These are phyloP conservation scores for Carduelis carduelis DNA, from an alignment of 2,797 vertebrate genomes.

Conservation along the genomic window DNA sequence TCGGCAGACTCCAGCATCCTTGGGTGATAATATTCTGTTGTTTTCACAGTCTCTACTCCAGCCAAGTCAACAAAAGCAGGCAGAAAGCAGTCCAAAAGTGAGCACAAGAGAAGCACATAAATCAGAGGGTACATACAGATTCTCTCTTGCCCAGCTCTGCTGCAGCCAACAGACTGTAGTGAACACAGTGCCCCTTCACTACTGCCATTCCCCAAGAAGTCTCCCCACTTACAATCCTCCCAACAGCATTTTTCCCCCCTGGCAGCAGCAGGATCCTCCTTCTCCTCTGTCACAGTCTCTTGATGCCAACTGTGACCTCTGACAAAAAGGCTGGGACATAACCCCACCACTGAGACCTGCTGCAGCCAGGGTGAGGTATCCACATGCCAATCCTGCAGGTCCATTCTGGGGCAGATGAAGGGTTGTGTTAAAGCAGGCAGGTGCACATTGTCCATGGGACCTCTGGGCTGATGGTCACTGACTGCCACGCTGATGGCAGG, in stretches of 20 bases:
- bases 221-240: neutral
- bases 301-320: neutral
- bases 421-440: neutral
- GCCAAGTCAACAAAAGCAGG: neutral
- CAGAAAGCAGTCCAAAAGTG: neutral
- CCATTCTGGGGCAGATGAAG: neutral
- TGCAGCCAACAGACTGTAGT: neutral
- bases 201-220: neutral
- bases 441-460: neutral
- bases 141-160: neutral
- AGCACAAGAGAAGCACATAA: neutral
- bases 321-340: neutral
- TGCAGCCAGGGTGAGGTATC: neutral
- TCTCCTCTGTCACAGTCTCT: neutral
- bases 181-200: neutral
- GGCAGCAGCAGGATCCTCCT: neutral
- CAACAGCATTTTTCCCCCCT: neutral
- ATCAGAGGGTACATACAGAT: neutral
- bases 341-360: neutral
- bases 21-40: neutral
- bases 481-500: rapidly evolving
- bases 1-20: neutral
- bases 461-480: neutral
- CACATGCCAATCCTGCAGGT: neutral
- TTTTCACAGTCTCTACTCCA: neutral